A percentile compares a stretch with the other conserved stretches of the same genome.
phyloP scores from a whole-genome alignment of 2,888 invertebrate species.

The Adelphocoris suturalis region DNA sequence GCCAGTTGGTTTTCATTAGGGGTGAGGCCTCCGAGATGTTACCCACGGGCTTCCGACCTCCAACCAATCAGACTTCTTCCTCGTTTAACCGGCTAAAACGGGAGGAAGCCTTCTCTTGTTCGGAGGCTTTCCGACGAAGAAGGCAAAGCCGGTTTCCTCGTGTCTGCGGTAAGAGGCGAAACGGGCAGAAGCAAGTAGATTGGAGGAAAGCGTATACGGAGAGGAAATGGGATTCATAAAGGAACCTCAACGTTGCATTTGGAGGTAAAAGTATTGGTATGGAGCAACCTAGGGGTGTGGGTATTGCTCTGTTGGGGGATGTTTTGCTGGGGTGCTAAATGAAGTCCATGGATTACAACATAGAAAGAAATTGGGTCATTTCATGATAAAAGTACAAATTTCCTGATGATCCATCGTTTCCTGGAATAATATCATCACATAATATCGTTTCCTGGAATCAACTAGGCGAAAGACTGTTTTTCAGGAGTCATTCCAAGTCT shows the following conservation, averaged over 20 bases:
- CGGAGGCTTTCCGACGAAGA: conserved; percentile 1
- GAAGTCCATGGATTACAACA: too few relatives aligned
- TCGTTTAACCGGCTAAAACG: conserved; percentile 43
- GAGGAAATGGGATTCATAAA: neutral
- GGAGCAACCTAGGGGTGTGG: too few relatives aligned
- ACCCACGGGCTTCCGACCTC: conserved; percentile 52
- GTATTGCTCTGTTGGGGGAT: too few relatives aligned
- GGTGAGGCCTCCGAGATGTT: conserved; percentile 51
- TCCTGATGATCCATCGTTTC: too few relatives aligned
- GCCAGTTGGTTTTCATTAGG: conserved; percentile 70
- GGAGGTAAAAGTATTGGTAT: conserved; percentile 9
- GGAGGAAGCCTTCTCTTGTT: conserved; percentile 29
- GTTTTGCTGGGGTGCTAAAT: too few relatives aligned
- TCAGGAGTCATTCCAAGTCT: too few relatives aligned
- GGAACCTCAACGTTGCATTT: neutral
- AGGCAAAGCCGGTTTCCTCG: conserved; percentile 15
- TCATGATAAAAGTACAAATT: too few relatives aligned
- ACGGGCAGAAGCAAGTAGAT: neutral
- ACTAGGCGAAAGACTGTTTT: too few relatives aligned
- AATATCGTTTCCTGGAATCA: too few relatives aligned
- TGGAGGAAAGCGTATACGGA: neutral
- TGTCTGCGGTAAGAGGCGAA: neutral
- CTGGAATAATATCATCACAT: too few relatives aligned
- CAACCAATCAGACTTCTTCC: conserved; percentile 62
- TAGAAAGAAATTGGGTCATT: too few relatives aligned